Evolutionary conservation across 2,888 invertebrate species (phyloP), one percentile per base, ranked within the genome.

Genomic region (Amorpha juglandis): DNA sequence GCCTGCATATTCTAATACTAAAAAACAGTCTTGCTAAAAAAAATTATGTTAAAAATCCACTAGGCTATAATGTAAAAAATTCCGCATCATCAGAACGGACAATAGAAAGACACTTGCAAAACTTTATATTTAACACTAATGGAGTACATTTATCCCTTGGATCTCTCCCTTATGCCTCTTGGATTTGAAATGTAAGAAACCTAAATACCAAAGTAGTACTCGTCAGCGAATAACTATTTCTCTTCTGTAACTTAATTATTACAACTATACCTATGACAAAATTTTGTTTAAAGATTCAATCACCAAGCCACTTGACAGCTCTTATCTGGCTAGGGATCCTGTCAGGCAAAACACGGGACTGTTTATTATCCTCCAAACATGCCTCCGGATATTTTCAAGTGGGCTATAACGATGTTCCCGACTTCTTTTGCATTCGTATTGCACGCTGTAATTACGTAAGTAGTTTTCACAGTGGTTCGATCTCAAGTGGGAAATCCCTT

Each of bases 271-370:
- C 38, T 12, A 19, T 6, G 16, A 38, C 19, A 6, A 53, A 7
- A 33, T 53, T 35, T 53, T 35, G 58, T 58, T 58, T 38, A 19
- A 38, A 19, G 12, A 19, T 42, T 58, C 58, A 58, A 58, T 58
- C 55, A 58, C 11, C 42, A 42, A 38, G 12, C 63, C 51, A 48
- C 38, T 52, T 21, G 63, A 42, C 33, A 38, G 21, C 42, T 63
- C 51, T 42, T 21, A 19, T 52, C 38, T 21, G 12, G 12, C n/a
- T 19, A 58, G 58, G 12, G 58, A 38, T 58, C 19, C 38, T 55
- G 38, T 19, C 42, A 19, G 11, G 58, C 19, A 9, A 27, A 19
- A 38, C 42, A 19, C 58, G 19, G 19, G 19, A 16, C 38, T 58
- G 27, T 53, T 21, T 51, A 52, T 52, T 52, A 52, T 27, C 27